Evolutionary conservation across 23 tunicate genomes (phyloP), one percentile per base, ranked within the genome.

Genomic region (Trididemnum nubilum): DNA sequence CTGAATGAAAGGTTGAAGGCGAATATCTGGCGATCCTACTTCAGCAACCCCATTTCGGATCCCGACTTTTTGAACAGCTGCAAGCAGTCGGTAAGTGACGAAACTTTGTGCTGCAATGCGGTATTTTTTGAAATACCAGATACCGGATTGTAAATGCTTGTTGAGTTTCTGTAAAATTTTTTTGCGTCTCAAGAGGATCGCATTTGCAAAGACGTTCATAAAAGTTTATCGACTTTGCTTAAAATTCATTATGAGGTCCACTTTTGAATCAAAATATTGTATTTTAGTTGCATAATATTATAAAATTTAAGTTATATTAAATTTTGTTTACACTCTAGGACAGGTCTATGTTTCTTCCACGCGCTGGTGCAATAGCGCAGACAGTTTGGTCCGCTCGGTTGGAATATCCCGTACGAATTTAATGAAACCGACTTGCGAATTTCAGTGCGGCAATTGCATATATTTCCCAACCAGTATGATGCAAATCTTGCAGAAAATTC

Each of bases 351-450:
- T 58, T 94, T 94, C 90, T 94, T 94, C 88, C 99, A 94, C 69
- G 99, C 95, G 25, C 77, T 89, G 35, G 99, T 94, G 37, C 99
- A 94, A 85, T 95, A 94, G 65, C 70, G 99, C 36, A 67, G 95
- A 57, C 81, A 94, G 78, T 94, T 94, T 64, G 99, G 99, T 61
- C 99, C 99, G 9, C 87, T 94, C 18, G 99, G 99, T 52, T 94
- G 99, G 99, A 94, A 94, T 61, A 94, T 94, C 58, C 99, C 99
- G 0, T 94, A 94, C 51, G 99, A 94, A 67, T 94, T 94, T 72
- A 94, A 94, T 76, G 99, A 94, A 74, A 94, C 99, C 0, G 99
- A 94, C 77, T 70, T 94, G 78, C 73, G 99, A 35, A 94, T 94
- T 60, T 94, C 95, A 2, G 95, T 89, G 21, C 85, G 85, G 37